These are phyloP conservation scores for Cryptops parisi DNA, from an alignment of 2,888 invertebrate genomes.

Conservation along the genomic window DNA sequence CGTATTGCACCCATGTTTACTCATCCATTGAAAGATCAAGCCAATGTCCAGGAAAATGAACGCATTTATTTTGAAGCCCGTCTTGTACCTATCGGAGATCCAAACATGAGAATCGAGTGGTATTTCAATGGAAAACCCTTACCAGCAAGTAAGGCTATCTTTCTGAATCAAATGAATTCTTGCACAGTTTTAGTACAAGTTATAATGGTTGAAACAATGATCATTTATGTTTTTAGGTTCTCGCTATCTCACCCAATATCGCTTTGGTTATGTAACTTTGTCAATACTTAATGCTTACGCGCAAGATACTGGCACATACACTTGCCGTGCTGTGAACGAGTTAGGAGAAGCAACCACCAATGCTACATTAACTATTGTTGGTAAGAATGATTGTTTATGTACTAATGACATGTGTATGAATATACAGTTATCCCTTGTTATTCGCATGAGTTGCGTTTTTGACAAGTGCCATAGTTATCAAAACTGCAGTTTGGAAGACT, in stretches of 20 bases:
- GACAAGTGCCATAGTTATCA: not conserved
- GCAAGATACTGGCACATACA: conserved; percentile 79
- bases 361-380: conserved; percentile 59
- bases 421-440: not conserved
- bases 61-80: conserved; percentile 94
- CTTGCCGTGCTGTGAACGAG: conserved; percentile 72
- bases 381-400: too few species aligned
- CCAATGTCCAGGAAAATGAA: conserved; percentile 70
- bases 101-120: conserved; percentile 93
- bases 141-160: conserved; percentile 53
- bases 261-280: conserved; percentile 93
- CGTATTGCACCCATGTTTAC: conserved; percentile 87
- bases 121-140: conserved; percentile 58
- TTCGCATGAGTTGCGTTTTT: not conserved
- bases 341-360: conserved; percentile 76
- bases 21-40: conserved; percentile 63
- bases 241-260: conserved; percentile 83
- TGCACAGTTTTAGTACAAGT: not conserved
- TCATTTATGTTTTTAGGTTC: conserved; percentile 51
- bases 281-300: conserved; percentile 73
- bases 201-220: too few species aligned
- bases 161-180: not conserved
- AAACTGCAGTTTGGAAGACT: not conserved
- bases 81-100: conserved; percentile 92
- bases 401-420: not conserved